phyloP scores from a whole-genome alignment of 1,140 invertebrate genomes.

The Drosophila kurseongensis region DNA sequence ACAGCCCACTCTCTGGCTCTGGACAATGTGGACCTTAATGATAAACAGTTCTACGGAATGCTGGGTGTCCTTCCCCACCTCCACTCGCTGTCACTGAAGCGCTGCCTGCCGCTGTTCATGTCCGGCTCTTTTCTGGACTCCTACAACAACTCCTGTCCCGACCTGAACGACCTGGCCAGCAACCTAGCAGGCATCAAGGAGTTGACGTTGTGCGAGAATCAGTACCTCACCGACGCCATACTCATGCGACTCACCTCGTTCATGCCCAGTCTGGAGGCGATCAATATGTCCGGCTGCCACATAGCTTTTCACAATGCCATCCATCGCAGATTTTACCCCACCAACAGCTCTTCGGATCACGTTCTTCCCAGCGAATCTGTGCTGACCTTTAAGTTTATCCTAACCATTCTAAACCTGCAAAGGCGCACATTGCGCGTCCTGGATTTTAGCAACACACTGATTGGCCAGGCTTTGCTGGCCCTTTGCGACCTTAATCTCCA shows the following conservation, averaged over 20 bases:
- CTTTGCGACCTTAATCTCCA: constrained; percentile 85
- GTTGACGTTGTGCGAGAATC: constrained; percentile 88
- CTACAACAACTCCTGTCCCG: constrained; percentile 85
- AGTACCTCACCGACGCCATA: constrained; percentile 89
- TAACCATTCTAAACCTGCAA: constrained; percentile 86
- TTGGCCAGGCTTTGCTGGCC: constrained; percentile 86
- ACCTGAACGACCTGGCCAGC: constrained; percentile 82
- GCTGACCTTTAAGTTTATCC: constrained; percentile 89
- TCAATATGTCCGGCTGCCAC: constrained; percentile 88
- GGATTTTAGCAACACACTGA: constrained; percentile 88
- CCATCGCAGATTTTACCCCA: constrained; percentile 88
- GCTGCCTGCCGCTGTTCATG: constrained; percentile 90
- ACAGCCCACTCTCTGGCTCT: constrained; percentile 84
- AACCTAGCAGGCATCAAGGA: constrained; percentile 86
- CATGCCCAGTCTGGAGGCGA: constrained; percentile 86
- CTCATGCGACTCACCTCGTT: constrained; percentile 88
- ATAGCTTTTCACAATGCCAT: constrained; percentile 89
- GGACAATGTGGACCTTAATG: constrained; percentile 87
- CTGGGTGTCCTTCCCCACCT: constrained; percentile 86
- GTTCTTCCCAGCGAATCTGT: constrained; percentile 86
- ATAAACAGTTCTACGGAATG: constrained; percentile 87
- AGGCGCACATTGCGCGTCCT: constrained; percentile 86
- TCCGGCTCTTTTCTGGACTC: constrained; percentile 88
- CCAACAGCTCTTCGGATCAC: constrained; percentile 44
- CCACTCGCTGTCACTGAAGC: constrained; percentile 86